A percentile compares a stretch with the other conserved stretches of the same genome.
These are phyloP conservation scores for Sebastes schlegelii DNA, from an alignment of 2,113 vertebrate genomes.

Conservation along the genomic window DNA sequence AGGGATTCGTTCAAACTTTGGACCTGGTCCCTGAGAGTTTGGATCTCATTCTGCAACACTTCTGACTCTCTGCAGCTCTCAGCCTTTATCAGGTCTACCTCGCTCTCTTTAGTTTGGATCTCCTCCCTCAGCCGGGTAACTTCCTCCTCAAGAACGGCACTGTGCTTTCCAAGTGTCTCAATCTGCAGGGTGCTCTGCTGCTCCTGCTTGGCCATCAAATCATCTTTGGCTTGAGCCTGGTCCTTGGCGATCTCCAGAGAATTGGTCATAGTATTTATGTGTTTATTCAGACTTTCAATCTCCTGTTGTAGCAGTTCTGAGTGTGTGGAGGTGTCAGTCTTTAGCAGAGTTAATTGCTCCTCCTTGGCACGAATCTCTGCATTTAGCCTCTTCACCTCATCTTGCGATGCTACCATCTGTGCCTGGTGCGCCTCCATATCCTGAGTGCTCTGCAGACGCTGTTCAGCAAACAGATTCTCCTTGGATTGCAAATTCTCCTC, in stretches of 20 bases:
- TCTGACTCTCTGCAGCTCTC: constrained; percentile 31
- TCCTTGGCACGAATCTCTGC: constrained; percentile 50
- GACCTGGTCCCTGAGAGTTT: constrained; percentile 29
- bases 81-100: constrained; percentile 9
- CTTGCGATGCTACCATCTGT: constrained; percentile 40
- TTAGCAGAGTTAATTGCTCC: constrained; percentile 30
- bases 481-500: constrained; percentile 73
- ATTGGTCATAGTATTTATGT: constrained; percentile 65
- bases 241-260: constrained; percentile 28
- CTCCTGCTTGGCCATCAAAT: neutral
- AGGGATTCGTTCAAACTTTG: constrained; percentile 46
- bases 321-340: constrained; percentile 22
- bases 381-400: constrained; percentile 51
- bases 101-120: constrained; percentile 32
- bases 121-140: neutral
- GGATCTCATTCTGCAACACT: constrained; percentile 53
- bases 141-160: constrained; percentile 1
- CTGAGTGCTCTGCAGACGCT: constrained; percentile 33
- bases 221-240: constrained; percentile 42
- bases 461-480: constrained; percentile 38
- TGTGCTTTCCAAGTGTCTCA: fast-evolving
- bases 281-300: constrained; percentile 42
- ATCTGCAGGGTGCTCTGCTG: constrained; percentile 23
- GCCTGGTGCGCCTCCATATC: constrained; percentile 23
- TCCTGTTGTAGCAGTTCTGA: constrained; percentile 34